Percentiles rank a stretch among this genome's conserved stretches.
Evolutionary conservation across 2,888 invertebrate species (phyloP).

Genomic region (Aquatica leii): DNA sequence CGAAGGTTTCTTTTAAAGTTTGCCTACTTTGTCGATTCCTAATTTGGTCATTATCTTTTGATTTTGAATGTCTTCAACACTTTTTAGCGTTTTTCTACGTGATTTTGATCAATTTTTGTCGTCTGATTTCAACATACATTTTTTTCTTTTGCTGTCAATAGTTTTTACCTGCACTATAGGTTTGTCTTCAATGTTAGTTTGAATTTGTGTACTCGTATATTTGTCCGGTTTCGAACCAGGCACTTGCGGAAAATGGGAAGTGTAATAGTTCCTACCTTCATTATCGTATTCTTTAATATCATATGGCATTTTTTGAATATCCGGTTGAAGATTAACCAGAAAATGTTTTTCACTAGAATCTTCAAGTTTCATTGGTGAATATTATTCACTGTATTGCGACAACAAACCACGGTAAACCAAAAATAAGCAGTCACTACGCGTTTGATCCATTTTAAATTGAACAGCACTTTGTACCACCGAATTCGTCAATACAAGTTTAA

Average conservation of each 20-base stretch:
- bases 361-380: conserved; percentile 54
- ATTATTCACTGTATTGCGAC: conserved; percentile 52
- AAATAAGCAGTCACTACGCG: conserved; percentile 51
- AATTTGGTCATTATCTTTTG: conserved; percentile 96
- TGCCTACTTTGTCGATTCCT: conserved; percentile 94
- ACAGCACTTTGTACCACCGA: conserved; percentile 43
- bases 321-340: conserved; percentile 36
- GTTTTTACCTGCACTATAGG: conserved; percentile 51
- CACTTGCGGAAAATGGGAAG: conserved; percentile 1
- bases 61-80: conserved; percentile 80
- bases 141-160: conserved; percentile 53
- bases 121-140: conserved; percentile 50
- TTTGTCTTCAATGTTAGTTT: conserved; percentile 47
- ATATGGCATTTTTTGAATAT: conserved; percentile 24
- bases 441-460: conserved; percentile 51
- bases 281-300: conserved; percentile 35
- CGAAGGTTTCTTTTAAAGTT: conserved; percentile 95
- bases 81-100: conserved; percentile 70
- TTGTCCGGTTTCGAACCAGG: conserved; percentile 40
- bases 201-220: conserved; percentile 49
- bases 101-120: conserved; percentile 61
- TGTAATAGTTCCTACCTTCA: conserved; percentile 30
- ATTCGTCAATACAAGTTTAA: conserved; percentile 7
- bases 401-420: conserved; percentile 53
- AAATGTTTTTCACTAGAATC: conserved; percentile 54